A percentile compares a stretch with the other conserved stretches of the same genome.
Evolutionary conservation across 2,797 vertebrate species (phyloP).

Genomic region (Glyptemys insculpta): DNA sequence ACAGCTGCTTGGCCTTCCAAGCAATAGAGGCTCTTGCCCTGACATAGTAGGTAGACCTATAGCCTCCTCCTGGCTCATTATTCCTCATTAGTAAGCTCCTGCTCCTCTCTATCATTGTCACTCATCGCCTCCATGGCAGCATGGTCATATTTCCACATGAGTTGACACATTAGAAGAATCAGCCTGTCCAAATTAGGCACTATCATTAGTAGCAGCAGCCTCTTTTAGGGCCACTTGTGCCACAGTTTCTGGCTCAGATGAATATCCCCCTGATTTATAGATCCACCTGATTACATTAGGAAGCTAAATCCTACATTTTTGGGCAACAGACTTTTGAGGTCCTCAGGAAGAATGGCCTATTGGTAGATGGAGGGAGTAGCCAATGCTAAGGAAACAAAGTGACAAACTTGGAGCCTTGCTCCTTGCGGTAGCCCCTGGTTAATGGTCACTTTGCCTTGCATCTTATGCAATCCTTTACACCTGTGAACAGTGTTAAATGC

Average conservation of each 20-base stretch:
- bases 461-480: neutral
- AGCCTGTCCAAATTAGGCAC: neutral
- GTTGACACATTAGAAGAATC: neutral
- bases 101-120: neutral
- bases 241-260: neutral
- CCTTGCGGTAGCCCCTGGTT: neutral
- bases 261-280: neutral
- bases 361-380: neutral
- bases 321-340: neutral
- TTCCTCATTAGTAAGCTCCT: neutral
- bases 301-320: neutral
- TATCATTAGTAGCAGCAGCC: neutral
- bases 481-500: neutral
- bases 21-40: neutral
- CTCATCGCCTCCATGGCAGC: neutral
- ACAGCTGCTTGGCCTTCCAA: neutral
- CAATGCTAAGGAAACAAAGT: neutral
- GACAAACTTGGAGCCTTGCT: neutral
- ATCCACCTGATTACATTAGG: neutral
- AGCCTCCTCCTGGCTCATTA: neutral
- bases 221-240: too few relatives aligned
- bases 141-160: neutral
- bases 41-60: neutral
- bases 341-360: neutral
- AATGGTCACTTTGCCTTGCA: neutral